These are phyloP conservation scores for Danaus melanippus DNA, from an alignment of 1,140 invertebrate genomes.

Conservation along the genomic window DNA sequence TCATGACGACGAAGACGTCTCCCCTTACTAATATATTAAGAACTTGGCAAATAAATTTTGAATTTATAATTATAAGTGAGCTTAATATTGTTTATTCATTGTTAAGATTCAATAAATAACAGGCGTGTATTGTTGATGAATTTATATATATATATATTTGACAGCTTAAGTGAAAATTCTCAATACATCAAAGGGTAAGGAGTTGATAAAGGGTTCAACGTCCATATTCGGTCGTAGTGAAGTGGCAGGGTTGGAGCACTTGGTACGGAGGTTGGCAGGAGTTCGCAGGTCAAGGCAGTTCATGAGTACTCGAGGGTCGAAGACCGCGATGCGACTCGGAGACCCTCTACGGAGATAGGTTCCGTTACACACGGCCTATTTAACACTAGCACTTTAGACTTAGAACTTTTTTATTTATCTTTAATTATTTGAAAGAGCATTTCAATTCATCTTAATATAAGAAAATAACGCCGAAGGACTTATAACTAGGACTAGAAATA, in stretches of 20 bases:
- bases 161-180: no score
- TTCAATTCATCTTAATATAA: no score
- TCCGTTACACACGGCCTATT: slow-evolving; percentile 48
- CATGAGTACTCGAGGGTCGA: slow-evolving; percentile 46
- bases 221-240: slow-evolving; percentile 28
- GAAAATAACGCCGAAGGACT: no score
- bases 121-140: no score
- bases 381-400: slow-evolving; percentile 34
- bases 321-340: slow-evolving; percentile 36
- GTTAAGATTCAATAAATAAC: no score
- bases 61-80: no score
- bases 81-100: no score
- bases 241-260: slow-evolving; percentile 40
- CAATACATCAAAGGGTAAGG: no score
- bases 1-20: slow-evolving; percentile 10
- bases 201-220: slow-evolving; percentile 15
- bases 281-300: slow-evolving; percentile 55
- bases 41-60: no score
- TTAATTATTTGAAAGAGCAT: no score
- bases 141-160: no score
- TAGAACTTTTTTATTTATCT: not conserved
- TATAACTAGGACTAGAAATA: no score
- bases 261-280: slow-evolving; percentile 37
- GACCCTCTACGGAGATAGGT: slow-evolving; percentile 40
- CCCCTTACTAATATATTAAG: not conserved